Evolutionary conservation across 2,797 vertebrate species (phyloP), one percentile per base, ranked within the genome.

Genomic region (Enteromius viviparus): DNA sequence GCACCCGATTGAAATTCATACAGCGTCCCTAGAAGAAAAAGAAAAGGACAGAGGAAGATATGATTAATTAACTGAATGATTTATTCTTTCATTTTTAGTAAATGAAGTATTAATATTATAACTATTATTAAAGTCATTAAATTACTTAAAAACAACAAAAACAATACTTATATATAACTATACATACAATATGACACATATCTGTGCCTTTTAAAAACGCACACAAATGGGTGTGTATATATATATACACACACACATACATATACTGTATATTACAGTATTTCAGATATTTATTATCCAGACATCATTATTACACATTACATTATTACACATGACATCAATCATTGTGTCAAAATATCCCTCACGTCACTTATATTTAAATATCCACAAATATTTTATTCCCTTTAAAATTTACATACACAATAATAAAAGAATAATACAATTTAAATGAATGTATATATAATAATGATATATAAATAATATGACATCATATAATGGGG

Each of bases 1-100:
- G 94, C 72, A 96, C 96, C 19, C 97, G 93, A 88, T 85, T 96
- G 93, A 99, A 99, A 88, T 98, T 96, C n/a, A 99, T 94, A 89
- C 98, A 99, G 1, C 97, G 96, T 40, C 98, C 98, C 98, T 99
- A 91, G 62, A 91, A 89, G 78, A 76, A 45, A 86, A 77, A 86
- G 77, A 80, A 80, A 76, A 65, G 9, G 1, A 65, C 4, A 66
- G 26, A n/a, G 58, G 34, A 58, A 84, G 40, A 51, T 32, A 32
- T 47, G 12, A 65, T 72, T 81, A 19, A 60, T 60, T 49, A 70
- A 69, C 17, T 49, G n/a, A 53, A 3, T 78, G 11, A 19, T 45
- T 66, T 1, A 60, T 29, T 26, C 1, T 2, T 23, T 15, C 29
- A 47, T 19, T 53, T 51, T 40, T 55, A 70, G 15, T 45, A 19